These are phyloP conservation scores for Urosaurus nigricauda DNA, from an alignment of 2,797 vertebrate genomes.

Conservation along the genomic window DNA sequence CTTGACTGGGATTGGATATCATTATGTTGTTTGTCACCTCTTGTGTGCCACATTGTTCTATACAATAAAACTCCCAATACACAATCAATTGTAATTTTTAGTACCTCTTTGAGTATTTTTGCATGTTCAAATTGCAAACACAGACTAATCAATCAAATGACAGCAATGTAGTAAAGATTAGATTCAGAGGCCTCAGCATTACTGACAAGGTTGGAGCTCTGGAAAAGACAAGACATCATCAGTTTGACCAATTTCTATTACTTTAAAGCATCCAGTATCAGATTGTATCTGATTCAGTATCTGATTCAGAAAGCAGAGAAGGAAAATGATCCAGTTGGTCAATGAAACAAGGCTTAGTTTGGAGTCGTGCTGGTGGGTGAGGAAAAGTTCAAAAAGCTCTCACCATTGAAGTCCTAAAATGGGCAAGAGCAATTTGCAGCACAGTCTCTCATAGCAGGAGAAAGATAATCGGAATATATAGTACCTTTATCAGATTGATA, in stretches of 20 bases:
- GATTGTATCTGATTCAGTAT: no score
- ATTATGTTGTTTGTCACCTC: slow-evolving; percentile 45
- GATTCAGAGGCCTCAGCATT: slow-evolving; percentile 32
- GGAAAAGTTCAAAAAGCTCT: background rate
- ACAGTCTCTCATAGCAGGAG: background rate
- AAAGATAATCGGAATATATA: background rate
- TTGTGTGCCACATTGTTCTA: slow-evolving; percentile 16
- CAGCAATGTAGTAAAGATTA: background rate
- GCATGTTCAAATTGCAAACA: background rate
- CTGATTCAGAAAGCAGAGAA: slow-evolving; percentile 47
- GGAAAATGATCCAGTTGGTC: slow-evolving; percentile 33
- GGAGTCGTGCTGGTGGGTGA: background rate
- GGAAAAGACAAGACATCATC: background rate
- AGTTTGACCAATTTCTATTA: slow-evolving; percentile 32
- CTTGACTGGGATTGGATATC: slow-evolving; percentile 52
- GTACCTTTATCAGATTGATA: background rate
- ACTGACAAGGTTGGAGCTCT: background rate
- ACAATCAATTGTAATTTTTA: slow-evolving; percentile 64
- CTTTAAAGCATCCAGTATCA: background rate
- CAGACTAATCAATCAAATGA: slow-evolving; percentile 42
- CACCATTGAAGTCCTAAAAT: background rate
- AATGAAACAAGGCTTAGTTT: slow-evolving; percentile 35
- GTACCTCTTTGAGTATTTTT: slow-evolving; percentile 35
- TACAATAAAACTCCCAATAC: slow-evolving; percentile 50
- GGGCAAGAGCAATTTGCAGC: background rate